Percentiles rank a stretch among this genome's conserved stretches.
Conservation (phyloP, 2,888 invertebrate species). For the Synergus itoensis region DNA sequence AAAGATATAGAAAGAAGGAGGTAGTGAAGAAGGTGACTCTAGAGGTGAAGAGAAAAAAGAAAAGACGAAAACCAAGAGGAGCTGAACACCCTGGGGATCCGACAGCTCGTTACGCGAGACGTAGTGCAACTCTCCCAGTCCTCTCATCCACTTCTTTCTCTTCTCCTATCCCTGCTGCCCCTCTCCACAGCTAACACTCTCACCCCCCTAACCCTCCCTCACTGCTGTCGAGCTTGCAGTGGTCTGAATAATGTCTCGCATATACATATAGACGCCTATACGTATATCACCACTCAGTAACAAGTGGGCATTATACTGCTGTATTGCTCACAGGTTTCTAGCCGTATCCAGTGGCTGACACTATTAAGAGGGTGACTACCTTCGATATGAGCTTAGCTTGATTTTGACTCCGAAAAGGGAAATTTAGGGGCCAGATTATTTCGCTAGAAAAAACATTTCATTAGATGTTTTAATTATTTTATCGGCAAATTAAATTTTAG, state of each 20-base stretch:
- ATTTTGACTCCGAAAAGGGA: background rate
- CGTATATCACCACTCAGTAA: conserved; percentile 69
- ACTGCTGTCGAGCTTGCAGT: conserved; percentile 60
- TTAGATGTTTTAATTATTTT: too few species aligned
- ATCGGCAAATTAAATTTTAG: too few species aligned
- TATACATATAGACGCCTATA: conserved; percentile 52
- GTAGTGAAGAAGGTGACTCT: conserved; percentile 15
- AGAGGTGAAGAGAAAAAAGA: conserved; percentile 47
- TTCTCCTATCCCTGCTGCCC: conserved; percentile 49
- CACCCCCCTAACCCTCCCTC: background rate
- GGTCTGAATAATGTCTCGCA: conserved; percentile 70
- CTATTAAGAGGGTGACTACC: background rate
- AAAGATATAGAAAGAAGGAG: conserved; percentile 40
- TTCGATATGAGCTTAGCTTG: background rate
- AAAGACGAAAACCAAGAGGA: conserved; percentile 58
- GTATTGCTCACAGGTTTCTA: conserved; percentile 10
- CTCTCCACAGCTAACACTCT: conserved; percentile 43
- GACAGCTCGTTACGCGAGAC: conserved; percentile 77
- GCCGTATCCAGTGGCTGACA: background rate
- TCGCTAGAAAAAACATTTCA: too few species aligned
- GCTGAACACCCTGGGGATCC: conserved; percentile 75
- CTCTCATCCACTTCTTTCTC: conserved; percentile 54
- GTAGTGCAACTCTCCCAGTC: conserved; percentile 68
- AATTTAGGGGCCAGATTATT: background rate
- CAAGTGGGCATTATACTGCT: conserved; percentile 72